These are phyloP conservation scores for Hemichromis elongatus DNA, from an alignment of 2,113 vertebrate species.

Conservation along the genomic window DNA sequence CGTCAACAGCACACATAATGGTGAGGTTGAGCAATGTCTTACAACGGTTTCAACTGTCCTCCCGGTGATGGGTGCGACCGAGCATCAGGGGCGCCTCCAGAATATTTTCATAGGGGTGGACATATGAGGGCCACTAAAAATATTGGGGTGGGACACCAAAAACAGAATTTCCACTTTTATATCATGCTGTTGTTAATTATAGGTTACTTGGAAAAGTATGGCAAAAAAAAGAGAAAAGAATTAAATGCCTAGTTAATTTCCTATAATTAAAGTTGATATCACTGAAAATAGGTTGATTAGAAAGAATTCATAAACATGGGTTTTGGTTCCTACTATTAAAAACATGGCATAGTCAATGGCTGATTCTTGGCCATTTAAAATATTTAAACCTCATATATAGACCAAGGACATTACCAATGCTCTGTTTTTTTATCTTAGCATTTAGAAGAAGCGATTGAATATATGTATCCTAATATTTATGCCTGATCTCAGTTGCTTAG, in stretches of 20 bases:
- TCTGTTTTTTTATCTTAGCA: background rate
- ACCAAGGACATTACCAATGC: background rate
- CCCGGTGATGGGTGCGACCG: background rate
- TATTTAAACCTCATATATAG: background rate
- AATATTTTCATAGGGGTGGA: background rate
- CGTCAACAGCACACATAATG: background rate
- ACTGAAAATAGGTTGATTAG: no score
- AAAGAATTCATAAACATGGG: no score
- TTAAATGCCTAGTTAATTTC: no score
- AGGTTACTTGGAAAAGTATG: background rate
- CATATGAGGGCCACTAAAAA: accelerated
- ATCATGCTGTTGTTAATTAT: background rate
- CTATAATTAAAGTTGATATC: no score
- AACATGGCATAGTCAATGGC: no score
- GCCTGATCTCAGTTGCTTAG: background rate
- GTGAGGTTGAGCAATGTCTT: background rate
- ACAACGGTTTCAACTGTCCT: background rate
- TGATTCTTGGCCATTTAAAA: no score
- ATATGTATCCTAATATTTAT: background rate
- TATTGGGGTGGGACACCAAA: background rate
- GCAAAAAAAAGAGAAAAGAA: no score
- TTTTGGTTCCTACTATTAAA: background rate
- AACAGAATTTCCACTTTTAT: background rate
- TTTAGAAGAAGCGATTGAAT: background rate
- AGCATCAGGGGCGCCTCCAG: accelerated